Evolutionary conservation across 2,113 vertebrate genomes (phyloP), one percentile per base, ranked within the genome.

Genomic region (Symphodus melops): DNA sequence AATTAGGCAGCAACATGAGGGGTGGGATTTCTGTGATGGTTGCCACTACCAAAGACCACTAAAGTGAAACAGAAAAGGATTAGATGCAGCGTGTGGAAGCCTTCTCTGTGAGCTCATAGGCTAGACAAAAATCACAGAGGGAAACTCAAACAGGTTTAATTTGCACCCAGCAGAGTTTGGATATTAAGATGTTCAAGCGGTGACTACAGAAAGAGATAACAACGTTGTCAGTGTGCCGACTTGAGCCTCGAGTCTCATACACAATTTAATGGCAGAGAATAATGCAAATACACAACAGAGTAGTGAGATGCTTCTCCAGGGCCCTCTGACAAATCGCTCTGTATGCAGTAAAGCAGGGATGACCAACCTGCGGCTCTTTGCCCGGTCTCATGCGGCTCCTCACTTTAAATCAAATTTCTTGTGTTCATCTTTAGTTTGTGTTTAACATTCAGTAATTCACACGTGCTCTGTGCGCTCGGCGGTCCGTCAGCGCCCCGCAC

Each of bases 1-100:
- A 97, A 91, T 99, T 99, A 56, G 98, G 98, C 58, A 99, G 93
- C 79, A 97, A 96, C 86, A 97, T 70, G 46, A 99, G 91, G 0
- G 97, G 97, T 33, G 97, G 97, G 51, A 99, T 98, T 92, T 99
- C 98, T 11, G 97, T 99, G 91, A 99, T 99, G 5, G 95, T 93
- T 55, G 97, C 97, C 53, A 99, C 98, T 37, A 95, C 96, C 39
- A 96, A 87, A 14, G 98, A 99, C 97, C 97, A 99, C 98, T 99
- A 68, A 1, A 80, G 73, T 0, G 2, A 77, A 73, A 75, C 6
- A 49, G 10, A 56, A 55, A 19, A 72, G 20, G 63, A 37, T 75
- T 48, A 60, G 37, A 48, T 19, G 14, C 4, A 17, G 39, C 13
- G 9, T 41, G 16, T n/a, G 11, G 9, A 11, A 19, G 54, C 1